phyloP scores from a whole-genome alignment of 2,113 vertebrate species.

The Salminus brasiliensis region DNA sequence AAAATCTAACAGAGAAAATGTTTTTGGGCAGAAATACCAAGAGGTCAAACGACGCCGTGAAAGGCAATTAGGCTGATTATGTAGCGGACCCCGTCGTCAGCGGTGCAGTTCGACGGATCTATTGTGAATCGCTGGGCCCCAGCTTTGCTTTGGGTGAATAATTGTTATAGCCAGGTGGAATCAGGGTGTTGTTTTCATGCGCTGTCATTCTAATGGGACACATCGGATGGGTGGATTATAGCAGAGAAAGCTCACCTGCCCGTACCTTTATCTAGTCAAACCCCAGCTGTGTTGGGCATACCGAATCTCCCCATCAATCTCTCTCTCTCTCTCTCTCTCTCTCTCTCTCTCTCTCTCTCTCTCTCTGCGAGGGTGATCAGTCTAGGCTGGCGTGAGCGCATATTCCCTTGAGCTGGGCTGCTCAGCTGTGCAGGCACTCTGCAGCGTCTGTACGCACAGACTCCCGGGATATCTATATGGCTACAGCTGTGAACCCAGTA shows the following conservation, averaged over 20 bases:
- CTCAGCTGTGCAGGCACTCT: conserved; percentile 42
- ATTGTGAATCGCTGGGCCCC: background rate
- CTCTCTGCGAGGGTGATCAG: conserved; percentile 51
- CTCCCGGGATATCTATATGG: conserved; percentile 63
- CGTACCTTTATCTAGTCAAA: conserved; percentile 31
- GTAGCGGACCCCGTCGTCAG: conserved; percentile 27
- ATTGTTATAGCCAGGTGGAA: conserved; percentile 34
- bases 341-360: conserved; percentile 2
- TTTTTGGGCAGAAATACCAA: conserved; percentile 35
- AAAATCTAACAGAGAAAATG: background rate
- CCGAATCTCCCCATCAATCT: conserved; percentile 14
- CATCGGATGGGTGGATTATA: conserved; percentile 13
- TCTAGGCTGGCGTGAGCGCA: conserved; percentile 63
- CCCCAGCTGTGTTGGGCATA: conserved; percentile 24
- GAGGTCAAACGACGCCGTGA: conserved; percentile 41
- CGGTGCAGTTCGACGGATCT: background rate
- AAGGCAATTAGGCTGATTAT: conserved; percentile 45
- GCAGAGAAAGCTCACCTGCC: conserved; percentile 39
- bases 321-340: background rate
- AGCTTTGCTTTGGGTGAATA: conserved; percentile 5
- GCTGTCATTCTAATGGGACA: conserved; percentile 10
- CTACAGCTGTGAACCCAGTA: conserved; percentile 71
- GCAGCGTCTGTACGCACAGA: conserved; percentile 52
- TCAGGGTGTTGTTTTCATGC: conserved; percentile 20
- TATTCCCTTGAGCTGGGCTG: conserved; percentile 38